Base-by-base conservation (phyloP, 1,140 invertebrate species). In the Schlechtendalia chinensis region DNA sequence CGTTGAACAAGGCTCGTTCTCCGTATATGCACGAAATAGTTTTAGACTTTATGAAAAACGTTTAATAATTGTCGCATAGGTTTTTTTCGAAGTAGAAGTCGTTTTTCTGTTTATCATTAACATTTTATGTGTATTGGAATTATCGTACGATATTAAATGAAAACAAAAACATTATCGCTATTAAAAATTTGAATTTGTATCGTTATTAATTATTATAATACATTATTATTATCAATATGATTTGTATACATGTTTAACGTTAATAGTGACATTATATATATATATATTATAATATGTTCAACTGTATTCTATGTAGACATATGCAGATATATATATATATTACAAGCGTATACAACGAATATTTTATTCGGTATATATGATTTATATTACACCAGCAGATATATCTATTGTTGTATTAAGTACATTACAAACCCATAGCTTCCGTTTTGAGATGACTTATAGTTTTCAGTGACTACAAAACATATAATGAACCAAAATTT, bases 361-460 rank as follows among this genome's bases (percentile, higher is more conserved):
- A 11, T 39, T 11, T 19, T 11, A n/a, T 10, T 27, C 27, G 27
- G 24, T 61, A 65, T 65, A 65, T 39, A 67, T 39, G 65, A 67
- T 67, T 67, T 67, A 67, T n/a, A 45, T 67, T 45, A 11, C 65
- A 22, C n/a, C 32, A 8, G 39, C 12, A 47, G 63, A 67, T n/a
- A 22, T 39, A 45, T 45, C n/a, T 67, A 45, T 67, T 45, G 65
- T 45, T 45, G 32, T 45, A 14, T 32, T 65, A 22, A 65, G 39
- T 19, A 29, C 63, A 65, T 65, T 67, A 67, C 22, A 67, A 14
- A 19, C 39, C 12, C 29, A 14, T n/a, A 67, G 32, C 16, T 67
- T 67, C 65, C n/a, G 39, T 22, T 67, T 67, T 22, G 65, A 67
- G 45, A 67, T 67, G 65, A 67, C 32, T 45, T 45, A 67, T 45